A percentile compares a stretch with the other conserved stretches of the same genome.
Evolutionary conservation across 2,113 vertebrate species (phyloP).

Genomic region (Equus przewalskii): DNA sequence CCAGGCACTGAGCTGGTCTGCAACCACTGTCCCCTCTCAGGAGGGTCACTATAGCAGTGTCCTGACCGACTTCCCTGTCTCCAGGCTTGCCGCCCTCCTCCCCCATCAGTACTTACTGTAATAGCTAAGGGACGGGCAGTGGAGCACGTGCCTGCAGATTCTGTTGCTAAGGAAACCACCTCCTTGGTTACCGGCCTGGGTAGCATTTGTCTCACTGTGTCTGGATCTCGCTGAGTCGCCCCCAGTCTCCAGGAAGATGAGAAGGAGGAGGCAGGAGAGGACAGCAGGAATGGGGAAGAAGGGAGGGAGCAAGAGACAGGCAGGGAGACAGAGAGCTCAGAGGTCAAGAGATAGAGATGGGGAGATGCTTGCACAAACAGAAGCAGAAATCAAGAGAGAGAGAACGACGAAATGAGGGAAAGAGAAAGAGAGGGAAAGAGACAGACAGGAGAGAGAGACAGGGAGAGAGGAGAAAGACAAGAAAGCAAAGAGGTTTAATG

Average conservation of each 20-base stretch:
- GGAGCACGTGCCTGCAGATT: constrained; percentile 47
- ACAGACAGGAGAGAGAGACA: too few relatives aligned
- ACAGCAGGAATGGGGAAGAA: background rate
- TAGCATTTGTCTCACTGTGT: constrained; percentile 74
- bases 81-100: background rate
- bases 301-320: background rate
- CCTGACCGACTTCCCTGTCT: background rate
- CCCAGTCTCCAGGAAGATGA: constrained; percentile 56
- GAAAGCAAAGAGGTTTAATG: background rate
- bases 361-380: background rate
- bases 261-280: background rate
- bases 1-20: background rate
- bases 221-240: constrained; percentile 66
- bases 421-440: background rate
- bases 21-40: background rate
- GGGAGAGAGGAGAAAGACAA: background rate
- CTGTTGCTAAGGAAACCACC: constrained; percentile 84
- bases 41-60: background rate
- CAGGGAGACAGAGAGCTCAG: background rate
- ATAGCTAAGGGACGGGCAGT: constrained; percentile 55
- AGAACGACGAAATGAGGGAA: accelerated
- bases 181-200: constrained; percentile 81
- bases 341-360: background rate
- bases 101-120: background rate
- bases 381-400: background rate